Base-by-base conservation (phyloP, 1,140 invertebrate species). In the Leptopilina boulardi region DNA sequence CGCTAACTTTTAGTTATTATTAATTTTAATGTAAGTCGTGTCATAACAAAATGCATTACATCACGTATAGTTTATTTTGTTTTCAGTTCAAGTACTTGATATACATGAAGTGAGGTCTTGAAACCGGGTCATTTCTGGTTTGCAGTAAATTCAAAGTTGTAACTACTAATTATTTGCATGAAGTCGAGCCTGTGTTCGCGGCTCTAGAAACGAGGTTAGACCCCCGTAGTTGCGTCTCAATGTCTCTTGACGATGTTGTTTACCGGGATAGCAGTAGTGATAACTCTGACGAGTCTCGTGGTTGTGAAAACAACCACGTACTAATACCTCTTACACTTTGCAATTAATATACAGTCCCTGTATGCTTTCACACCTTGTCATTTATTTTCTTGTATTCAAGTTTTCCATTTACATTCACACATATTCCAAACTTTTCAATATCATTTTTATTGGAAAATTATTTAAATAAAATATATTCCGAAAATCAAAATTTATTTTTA, bases 41-140 rank as follows among this genome's bases (percentile, higher is more conserved):
- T 38, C 5, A 3, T 38, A 38, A 38, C 5, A 38, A 38, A 34
- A n/a, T 23, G 9, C 21, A 51, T 30, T 11, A 66, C 59, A 66
- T 11, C 54, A 10, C 3, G 59, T n/a, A 30, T n/a, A 18, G 30
- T 66, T 66, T 66, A 26, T 66, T 26, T 66, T 30, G 26, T n/a
- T 66, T 66, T 13, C 26, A 66, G 59, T 66, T n/a, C 11, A 66
- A 30, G 23, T 30, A 30, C 15, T 66, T 66, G 59, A 66, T 66
- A 30, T 30, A 66, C 23, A 66, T n/a, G 26, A 66, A 30, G 26
- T 23, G 59, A 66, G 26, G 59, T n/a, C 59, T 66, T n/a, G 23
- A 66, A 66, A 66, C 59, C 59, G 59, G 59, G 59, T 66, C 59
- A 66, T 23, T 66, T 66, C 59, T 66, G 59, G 59, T 66, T 66